Base-by-base conservation (phyloP, 2,888 invertebrate species). In the Ypsolopha scabrella region DNA sequence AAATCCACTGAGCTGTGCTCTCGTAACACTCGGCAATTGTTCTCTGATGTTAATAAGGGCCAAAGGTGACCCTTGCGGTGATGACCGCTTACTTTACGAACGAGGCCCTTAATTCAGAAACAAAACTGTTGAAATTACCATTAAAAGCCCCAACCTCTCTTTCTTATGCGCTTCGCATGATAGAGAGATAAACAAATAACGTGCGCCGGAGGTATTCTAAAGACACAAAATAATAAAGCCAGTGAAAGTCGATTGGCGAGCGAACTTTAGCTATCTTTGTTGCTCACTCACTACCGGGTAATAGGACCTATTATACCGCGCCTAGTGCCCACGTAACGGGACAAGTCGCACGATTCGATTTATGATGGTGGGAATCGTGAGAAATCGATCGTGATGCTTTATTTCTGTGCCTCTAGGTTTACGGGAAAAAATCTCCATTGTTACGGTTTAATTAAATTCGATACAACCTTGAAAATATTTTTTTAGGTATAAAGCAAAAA, bases 221-320 rank as follows among this genome's bases (percentile, higher is more conserved):
- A 24, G 24, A 24, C 24, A 24, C 24, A 24, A 33, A 11, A 49
- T 33, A 7, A 46, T 9, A 35, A 39, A 39, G 6, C 10, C 33
- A 41, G 50, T 50, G 50, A 50, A 50, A 50, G 50, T 50, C 13
- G 50, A 50, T 50, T 50, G 50, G 41, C 43, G 14, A 50, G 50
- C 43, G 43, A 50, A 50, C 50, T 50, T 50, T 50, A 50, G 43
- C 14, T 35, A 43, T 43, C 36, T 33, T 41, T 49, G 41, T 49
- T 24, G 41, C 11, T 33, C 41, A 11, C 47, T 47, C 41, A 49
- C 49, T 49, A 33, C 49, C 49, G 49, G 41, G 49, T 47, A 47
- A 47, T 47, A 37, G 47, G 24, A 14, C 24, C 24, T 24, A 24
- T 24, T 24, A 2, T 24, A 24, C 24, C 24, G 24, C 24, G 24